Base-by-base conservation (phyloP, 1,140 invertebrate species). In the Drosophila ficusphila region DNA sequence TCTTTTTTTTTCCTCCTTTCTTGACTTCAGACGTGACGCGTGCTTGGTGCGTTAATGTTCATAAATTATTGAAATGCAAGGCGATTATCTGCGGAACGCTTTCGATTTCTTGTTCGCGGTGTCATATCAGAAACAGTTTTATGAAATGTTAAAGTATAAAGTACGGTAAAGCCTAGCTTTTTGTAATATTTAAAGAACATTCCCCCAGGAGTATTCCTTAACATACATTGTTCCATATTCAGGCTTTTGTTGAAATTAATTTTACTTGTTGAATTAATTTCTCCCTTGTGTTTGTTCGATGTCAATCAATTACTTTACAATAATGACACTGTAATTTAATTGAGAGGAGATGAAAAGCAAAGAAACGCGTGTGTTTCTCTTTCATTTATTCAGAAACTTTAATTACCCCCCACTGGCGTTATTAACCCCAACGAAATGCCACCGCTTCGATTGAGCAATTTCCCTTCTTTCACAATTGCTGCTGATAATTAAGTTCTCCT, bases 21-120 rank as follows among this genome's bases (percentile, higher is more conserved):
- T 65, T 33, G 60, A 54, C 49, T 57, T 67, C 78, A 82, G 36
- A 46, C 49, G 52, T 77, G 74, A 78, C 48, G 56, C 53, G 60
- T 46, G 41, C 48, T 54, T 36, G 44, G 41, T 53, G 71, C 56
- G 73, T 83, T 73, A 70, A 71, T 83, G 64, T 48, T 48, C 70
- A 78, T 83, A 78, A 81, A 76, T 86, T 79, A 86, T 86, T 76
- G 42, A 79, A 52, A 39, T 48, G 23, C 39, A 61, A 9, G 34
- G 36, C 16, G 33, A 34, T 51, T 70, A 71, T 71, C 54, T 51
- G 41, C 14, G 21, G 34, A 9, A 21, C 61, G n/a, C 21, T 61
- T 60, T 60, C 27, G 38, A 33, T 61, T 44, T 18, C 47, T n/a
- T 11, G 18, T 52, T 16, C 21, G 25, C 5, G 0, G 9, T n/a